A percentile compares a stretch with the other conserved stretches of the same genome.
phyloP scores from a whole-genome alignment of 2,888 invertebrate genomes.

The Drosophila antonietae region DNA sequence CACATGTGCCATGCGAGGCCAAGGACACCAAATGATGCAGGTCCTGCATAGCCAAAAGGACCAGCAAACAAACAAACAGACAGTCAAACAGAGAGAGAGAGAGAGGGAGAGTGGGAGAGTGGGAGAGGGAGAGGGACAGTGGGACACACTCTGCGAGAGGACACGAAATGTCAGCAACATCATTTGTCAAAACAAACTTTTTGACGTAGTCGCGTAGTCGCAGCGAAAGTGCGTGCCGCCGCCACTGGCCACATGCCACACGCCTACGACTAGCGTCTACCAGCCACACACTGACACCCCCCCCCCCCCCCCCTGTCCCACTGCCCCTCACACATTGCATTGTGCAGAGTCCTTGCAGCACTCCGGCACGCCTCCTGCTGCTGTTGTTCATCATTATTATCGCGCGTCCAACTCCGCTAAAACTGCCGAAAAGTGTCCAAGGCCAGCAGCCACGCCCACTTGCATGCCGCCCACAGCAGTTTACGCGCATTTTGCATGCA shows the following conservation, averaged over 20 bases:
- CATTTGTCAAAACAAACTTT: conserved; percentile 79
- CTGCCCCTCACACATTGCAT: neutral
- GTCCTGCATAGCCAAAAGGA: conserved; percentile 1
- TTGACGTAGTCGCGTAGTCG: conserved; percentile 64
- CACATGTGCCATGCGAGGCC: conserved; percentile 46
- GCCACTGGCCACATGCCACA: no score
- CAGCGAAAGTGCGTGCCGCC: conserved; percentile 69
- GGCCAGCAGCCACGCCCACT: no score
- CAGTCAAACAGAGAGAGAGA: neutral
- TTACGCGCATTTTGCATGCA: no score
- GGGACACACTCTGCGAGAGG: neutral
- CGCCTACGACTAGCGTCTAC: no score
- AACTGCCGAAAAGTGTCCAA: no score
- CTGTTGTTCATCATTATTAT: no score
- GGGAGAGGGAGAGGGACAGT: neutral
- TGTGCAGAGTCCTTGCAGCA: neutral
- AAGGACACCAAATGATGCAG: conserved; percentile 48
- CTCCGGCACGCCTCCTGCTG: no score
- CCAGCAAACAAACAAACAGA: neutral
- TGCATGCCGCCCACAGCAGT: no score
- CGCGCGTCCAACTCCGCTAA: no score
- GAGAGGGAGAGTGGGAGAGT: neutral
- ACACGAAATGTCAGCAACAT: conserved; percentile 70
- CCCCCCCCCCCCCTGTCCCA: neutral
- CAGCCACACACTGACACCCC: neutral